Conservation (phyloP, 2,113 vertebrate genomes). For the Panurus biarmicus region DNA sequence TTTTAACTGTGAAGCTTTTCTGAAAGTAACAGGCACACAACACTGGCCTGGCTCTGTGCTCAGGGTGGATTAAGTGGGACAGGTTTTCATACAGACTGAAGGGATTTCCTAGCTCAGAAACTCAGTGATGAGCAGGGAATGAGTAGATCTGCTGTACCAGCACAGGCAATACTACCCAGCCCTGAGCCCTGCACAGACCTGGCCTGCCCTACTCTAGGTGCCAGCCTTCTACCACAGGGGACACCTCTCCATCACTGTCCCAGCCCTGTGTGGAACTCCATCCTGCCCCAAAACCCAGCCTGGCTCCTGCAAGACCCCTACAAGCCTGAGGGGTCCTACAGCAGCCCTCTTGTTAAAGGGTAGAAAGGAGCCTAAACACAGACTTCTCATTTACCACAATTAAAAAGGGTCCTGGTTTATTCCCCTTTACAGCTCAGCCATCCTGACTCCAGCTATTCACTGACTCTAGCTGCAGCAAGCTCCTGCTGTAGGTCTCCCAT, state of each 20-base stretch:
- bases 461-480: not conserved
- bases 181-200: not conserved
- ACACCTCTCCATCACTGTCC: not conserved
- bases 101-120: not conserved
- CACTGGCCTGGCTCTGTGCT: fast-evolving
- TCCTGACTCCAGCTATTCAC: not conserved
- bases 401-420: not conserved
- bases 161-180: not conserved
- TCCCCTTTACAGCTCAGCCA: not conserved
- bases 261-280: not conserved
- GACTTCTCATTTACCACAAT: not conserved
- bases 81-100: not conserved
- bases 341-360: not conserved
- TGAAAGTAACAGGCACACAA: not conserved
- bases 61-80: not conserved
- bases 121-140: not conserved
- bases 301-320: not conserved
- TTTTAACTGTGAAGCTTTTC: not conserved
- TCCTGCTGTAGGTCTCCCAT: not conserved
- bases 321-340: not conserved
- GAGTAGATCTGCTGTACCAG: not conserved
- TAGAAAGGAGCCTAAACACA: not conserved
- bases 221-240: fast-evolving
- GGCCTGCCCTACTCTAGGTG: fast-evolving
- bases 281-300: not conserved